Conservation (phyloP, 2,888 invertebrate genomes). For the Caenorhabditis doughertyi region DNA sequence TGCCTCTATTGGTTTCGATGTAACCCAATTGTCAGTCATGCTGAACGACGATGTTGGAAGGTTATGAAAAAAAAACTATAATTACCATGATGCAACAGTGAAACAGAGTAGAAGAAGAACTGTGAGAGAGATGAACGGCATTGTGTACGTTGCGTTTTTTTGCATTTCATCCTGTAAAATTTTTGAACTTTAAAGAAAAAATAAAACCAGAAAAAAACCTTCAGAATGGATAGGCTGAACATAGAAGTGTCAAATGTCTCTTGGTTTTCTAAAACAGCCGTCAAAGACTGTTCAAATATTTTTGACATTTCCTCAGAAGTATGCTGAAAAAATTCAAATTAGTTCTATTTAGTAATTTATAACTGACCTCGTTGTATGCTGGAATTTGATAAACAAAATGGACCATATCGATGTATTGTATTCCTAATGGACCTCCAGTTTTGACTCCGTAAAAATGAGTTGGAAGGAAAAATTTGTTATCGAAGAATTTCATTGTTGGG, state of each 20-base stretch:
- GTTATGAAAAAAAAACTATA: not conserved
- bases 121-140: constrained; percentile 81
- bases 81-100: constrained; percentile 80
- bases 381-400: constrained; percentile 80
- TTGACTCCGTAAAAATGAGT: constrained; percentile 82
- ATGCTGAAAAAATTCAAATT: constrained; percentile 63
- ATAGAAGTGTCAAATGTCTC: constrained; percentile 68
- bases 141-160: constrained; percentile 82
- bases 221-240: constrained; percentile 80
- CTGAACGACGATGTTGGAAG: too few species aligned
- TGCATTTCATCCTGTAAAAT: constrained; percentile 78
- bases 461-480: constrained; percentile 82
- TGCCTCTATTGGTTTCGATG: constrained; percentile 82
- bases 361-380: constrained; percentile 72
- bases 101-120: constrained; percentile 80
- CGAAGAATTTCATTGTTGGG: constrained; percentile 82
- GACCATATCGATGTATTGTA: constrained; percentile 78
- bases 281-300: constrained; percentile 75
- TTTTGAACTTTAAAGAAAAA: too few species aligned
- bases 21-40: constrained; percentile 82
- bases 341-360: not conserved
- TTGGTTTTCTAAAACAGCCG: constrained; percentile 69
- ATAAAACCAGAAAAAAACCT: constrained; percentile 47
- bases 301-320: constrained; percentile 78
- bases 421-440: constrained; percentile 67